Evolutionary conservation across 2,888 invertebrate genomes (phyloP).

Genomic region (Brachyptera putata): DNA sequence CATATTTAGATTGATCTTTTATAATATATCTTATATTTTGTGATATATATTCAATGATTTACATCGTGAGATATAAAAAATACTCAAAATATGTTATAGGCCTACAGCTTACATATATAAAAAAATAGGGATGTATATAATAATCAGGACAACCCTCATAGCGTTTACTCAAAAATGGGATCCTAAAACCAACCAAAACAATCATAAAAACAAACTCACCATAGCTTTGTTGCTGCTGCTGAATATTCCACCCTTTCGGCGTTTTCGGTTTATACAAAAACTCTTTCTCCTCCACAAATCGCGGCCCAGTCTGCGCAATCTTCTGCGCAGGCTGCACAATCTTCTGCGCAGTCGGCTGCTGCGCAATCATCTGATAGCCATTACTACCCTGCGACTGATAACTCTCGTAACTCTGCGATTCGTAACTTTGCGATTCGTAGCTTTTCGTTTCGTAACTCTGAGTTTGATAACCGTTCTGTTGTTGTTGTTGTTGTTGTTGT

Average conservation of each 20-base stretch:
- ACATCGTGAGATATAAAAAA: too few relatives aligned
- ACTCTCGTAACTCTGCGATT: not conserved
- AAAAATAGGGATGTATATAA: too few relatives aligned
- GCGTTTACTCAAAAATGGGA: too few relatives aligned
- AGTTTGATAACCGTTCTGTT: not conserved
- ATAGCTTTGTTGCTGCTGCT: conserved; percentile 21
- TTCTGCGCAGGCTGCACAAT: not conserved
- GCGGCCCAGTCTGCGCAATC: not conserved
- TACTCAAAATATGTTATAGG: too few relatives aligned
- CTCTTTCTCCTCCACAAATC: conserved; percentile 16
- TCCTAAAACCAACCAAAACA: too few relatives aligned
- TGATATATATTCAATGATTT: too few relatives aligned
- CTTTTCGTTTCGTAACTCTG: not conserved
- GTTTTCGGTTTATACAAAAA: conserved; percentile 47
- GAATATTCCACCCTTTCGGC: conserved; percentile 49
- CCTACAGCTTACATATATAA: too few relatives aligned
- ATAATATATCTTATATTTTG: too few relatives aligned
- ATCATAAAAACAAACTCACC: too few relatives aligned
- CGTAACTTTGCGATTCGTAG: conserved; percentile 8
- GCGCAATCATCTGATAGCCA: not conserved
- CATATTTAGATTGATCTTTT: too few relatives aligned
- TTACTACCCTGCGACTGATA: not conserved
- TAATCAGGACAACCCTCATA: too few relatives aligned
- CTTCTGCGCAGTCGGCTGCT: not conserved
- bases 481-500: not conserved